phyloP scores from a whole-genome alignment of 2,888 invertebrate species.

The Eumerus sabulonum region DNA sequence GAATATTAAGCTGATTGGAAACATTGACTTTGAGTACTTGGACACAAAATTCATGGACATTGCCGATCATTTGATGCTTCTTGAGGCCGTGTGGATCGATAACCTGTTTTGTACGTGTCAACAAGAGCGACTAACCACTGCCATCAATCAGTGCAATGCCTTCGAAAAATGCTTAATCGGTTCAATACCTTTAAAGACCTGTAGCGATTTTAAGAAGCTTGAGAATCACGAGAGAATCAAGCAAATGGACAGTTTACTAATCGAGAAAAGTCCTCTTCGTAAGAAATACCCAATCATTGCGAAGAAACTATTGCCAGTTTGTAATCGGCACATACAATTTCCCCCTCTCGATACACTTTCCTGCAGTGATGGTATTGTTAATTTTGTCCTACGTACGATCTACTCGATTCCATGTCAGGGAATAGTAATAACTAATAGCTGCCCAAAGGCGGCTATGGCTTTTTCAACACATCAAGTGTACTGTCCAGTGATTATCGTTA shows the following conservation, averaged over 20 bases:
- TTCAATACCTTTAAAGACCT: constrained; percentile 75
- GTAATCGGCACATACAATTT: constrained; percentile 69
- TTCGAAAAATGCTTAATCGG: constrained; percentile 75
- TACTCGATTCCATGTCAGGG: constrained; percentile 76
- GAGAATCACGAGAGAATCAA: constrained; percentile 74
- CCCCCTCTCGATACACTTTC: constrained; percentile 64
- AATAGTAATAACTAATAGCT: constrained; percentile 73
- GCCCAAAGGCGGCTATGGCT: constrained; percentile 73
- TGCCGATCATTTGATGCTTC: constrained; percentile 72
- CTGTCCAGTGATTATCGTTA: constrained; percentile 75
- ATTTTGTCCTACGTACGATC: constrained; percentile 76
- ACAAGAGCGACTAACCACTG: constrained; percentile 72
- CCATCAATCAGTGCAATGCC: constrained; percentile 71
- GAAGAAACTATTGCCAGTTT: constrained; percentile 75
- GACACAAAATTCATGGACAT: constrained; percentile 74
- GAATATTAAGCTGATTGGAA: constrained; percentile 73
- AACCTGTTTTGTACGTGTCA: constrained; percentile 72
- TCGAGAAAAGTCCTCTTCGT: constrained; percentile 76
- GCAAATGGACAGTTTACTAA: constrained; percentile 76
- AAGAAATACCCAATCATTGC: constrained; percentile 77
- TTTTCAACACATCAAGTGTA: constrained; percentile 75
- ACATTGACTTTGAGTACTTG: constrained; percentile 73
- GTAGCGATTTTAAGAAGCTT: constrained; percentile 76
- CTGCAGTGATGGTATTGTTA: constrained; percentile 72
- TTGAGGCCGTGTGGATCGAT: constrained; percentile 76